Conservation (phyloP, 2,797 vertebrate genomes). For the Epinephelus coioides region DNA sequence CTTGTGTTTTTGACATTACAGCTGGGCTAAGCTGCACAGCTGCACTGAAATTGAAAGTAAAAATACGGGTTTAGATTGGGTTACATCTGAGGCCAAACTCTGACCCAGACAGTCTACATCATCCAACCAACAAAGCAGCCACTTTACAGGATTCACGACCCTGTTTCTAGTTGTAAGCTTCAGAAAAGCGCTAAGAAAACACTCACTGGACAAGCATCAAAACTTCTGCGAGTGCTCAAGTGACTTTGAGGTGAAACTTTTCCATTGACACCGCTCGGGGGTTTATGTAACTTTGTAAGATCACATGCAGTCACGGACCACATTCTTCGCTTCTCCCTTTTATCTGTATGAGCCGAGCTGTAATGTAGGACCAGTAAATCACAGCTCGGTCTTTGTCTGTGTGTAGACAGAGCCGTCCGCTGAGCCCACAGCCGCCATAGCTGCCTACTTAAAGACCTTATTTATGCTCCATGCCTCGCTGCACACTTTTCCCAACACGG, state of each 20-base stretch:
- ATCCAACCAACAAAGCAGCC: constrained; percentile 52
- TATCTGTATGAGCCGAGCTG: constrained; percentile 71
- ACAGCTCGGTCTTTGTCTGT: constrained; percentile 77
- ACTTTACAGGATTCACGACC: constrained; percentile 68
- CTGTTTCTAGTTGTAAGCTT: constrained; percentile 48
- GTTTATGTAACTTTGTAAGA: constrained; percentile 63
- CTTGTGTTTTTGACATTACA: constrained; percentile 21
- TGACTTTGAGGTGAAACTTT: constrained; percentile 61
- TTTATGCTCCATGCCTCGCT: constrained; percentile 82
- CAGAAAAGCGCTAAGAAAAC: constrained; percentile 55
- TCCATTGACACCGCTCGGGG: constrained; percentile 42
- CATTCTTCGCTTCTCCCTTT: constrained; percentile 72
- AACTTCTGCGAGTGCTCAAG: constrained; percentile 45
- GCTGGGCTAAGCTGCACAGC: constrained; percentile 44
- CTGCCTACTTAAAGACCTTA: constrained; percentile 83
- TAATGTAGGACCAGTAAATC: constrained; percentile 77
- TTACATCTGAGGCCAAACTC: constrained; percentile 59
- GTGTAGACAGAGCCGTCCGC: constrained; percentile 71
- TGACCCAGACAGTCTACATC: constrained; percentile 64
- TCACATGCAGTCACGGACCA: constrained; percentile 45
- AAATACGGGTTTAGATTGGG: constrained; percentile 63
- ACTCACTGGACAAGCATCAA: constrained; percentile 40
- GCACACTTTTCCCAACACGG: constrained; percentile 84
- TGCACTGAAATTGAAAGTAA: constrained; percentile 71
- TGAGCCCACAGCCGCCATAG: constrained; percentile 77